Conservation (phyloP, 2,888 invertebrate genomes). For the Helicoverpa assulta region DNA sequence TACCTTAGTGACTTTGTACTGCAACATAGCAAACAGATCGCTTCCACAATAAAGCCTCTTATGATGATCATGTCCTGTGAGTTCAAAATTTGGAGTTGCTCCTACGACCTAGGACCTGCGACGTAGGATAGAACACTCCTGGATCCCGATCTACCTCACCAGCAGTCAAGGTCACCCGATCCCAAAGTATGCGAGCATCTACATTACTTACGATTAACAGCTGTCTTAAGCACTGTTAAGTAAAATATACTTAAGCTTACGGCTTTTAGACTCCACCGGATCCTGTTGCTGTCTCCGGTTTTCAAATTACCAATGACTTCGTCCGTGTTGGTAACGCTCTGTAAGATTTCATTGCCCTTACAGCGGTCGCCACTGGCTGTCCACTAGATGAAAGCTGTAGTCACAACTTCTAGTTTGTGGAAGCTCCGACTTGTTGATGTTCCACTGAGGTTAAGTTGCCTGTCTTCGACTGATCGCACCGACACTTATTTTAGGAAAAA, state of each 20-base stretch:
- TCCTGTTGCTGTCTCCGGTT: slow-evolving; percentile 1
- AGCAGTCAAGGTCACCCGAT: slow-evolving; percentile 1
- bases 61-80: not conserved
- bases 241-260: slow-evolving; percentile 11
- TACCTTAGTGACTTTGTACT: not conserved
- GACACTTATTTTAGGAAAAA: not conserved
- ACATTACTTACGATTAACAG: no score
- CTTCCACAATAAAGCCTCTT: no score
- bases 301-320: not conserved
- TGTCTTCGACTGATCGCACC: not conserved
- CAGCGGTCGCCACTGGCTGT: not conserved
- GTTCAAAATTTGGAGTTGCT: not conserved
- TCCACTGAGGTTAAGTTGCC: slow-evolving; percentile 8
- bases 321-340: not conserved
- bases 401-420: not conserved
- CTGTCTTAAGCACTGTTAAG: not conserved
- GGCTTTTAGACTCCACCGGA: not conserved
- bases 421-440: not conserved
- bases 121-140: no score
- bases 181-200: not conserved
- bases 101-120: no score
- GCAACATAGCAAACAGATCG: no score
- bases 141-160: not conserved
- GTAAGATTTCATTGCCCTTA: slow-evolving; percentile 7
- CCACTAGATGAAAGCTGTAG: not conserved